A percentile compares a stretch with the other conserved stretches of the same genome.
Evolutionary conservation across 2,888 invertebrate genomes (phyloP).

Genomic region (Acanthosoma haemorrhoidale): DNA sequence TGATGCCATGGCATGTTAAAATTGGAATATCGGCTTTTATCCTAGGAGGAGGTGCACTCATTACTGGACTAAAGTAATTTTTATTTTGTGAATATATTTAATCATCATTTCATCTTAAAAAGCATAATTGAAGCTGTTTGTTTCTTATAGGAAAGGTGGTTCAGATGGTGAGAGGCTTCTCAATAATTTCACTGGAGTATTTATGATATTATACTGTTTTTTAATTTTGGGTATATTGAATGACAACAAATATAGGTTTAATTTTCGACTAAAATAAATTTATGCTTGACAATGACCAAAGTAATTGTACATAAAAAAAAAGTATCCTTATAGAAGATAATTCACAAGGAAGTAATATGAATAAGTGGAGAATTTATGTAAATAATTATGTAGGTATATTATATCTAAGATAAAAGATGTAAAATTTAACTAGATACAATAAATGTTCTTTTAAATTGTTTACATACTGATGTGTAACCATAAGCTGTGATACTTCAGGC

Average conservation of each 20-base stretch:
- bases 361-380: too few species aligned
- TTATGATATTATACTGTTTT: neutral
- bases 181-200: slow-evolving; percentile 11
- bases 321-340: too few species aligned
- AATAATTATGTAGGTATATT: too few species aligned
- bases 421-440: too few species aligned
- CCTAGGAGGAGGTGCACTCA: slow-evolving; percentile 16
- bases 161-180: slow-evolving; percentile 14
- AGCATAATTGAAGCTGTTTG: neutral
- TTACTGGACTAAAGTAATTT: slow-evolving; percentile 31
- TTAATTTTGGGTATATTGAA: neutral
- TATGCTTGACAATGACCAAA: neutral
- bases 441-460: too few species aligned
- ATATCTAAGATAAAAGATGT: too few species aligned
- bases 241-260: slow-evolving; percentile 5
- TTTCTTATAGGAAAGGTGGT: slow-evolving; percentile 3
- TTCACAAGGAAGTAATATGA: too few species aligned
- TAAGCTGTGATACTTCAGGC: too few species aligned
- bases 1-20: slow-evolving; percentile 30
- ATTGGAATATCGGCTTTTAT: slow-evolving; percentile 29
- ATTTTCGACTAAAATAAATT: neutral
- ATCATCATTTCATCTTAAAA: neutral
- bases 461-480: too few species aligned
- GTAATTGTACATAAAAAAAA: too few species aligned
- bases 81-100: neutral